A percentile compares a stretch with the other conserved stretches of the same genome.
Conservation (phyloP, 2,797 vertebrate species). For the Crenichthys baileyi region DNA sequence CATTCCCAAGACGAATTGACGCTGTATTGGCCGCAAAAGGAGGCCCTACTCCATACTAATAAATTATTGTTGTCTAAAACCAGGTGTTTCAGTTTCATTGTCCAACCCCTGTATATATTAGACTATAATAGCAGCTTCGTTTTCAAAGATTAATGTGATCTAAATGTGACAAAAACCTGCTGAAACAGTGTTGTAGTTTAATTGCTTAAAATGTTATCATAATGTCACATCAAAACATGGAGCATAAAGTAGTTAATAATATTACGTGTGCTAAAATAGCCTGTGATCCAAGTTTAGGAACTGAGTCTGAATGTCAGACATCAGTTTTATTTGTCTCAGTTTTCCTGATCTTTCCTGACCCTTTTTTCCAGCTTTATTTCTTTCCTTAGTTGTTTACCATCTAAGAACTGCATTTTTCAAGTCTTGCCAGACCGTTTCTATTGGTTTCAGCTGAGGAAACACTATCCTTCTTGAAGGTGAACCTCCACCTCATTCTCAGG, state of each 20-base stretch:
- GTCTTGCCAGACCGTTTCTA: background rate
- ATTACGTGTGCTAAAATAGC: background rate
- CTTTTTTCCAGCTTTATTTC: background rate
- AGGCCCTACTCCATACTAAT: too few species aligned
- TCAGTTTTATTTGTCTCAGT: background rate
- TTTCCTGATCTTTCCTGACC: background rate
- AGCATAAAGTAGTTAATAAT: background rate
- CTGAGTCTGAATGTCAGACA: background rate
- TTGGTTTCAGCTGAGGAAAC: background rate
- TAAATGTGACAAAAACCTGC: background rate
- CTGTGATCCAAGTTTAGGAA: background rate
- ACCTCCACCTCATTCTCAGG: too few species aligned
- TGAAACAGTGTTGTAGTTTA: background rate
- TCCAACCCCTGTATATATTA: too few species aligned
- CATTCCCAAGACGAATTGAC: too few species aligned
- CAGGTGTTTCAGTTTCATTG: too few species aligned
- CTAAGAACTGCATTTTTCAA: background rate
- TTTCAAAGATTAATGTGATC: constrained; percentile 37
- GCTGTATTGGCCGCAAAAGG: too few species aligned
- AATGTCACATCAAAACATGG: background rate
- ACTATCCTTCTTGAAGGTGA: background rate
- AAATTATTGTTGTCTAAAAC: too few species aligned
- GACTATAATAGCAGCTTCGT: constrained; percentile 40
- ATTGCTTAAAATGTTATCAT: background rate
- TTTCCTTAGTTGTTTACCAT: background rate